Percentiles rank a stretch among this genome's conserved stretches.
These are phyloP conservation scores for Drosophila longiperda DNA, from an alignment of 2,888 invertebrate genomes.

Conservation along the genomic window DNA sequence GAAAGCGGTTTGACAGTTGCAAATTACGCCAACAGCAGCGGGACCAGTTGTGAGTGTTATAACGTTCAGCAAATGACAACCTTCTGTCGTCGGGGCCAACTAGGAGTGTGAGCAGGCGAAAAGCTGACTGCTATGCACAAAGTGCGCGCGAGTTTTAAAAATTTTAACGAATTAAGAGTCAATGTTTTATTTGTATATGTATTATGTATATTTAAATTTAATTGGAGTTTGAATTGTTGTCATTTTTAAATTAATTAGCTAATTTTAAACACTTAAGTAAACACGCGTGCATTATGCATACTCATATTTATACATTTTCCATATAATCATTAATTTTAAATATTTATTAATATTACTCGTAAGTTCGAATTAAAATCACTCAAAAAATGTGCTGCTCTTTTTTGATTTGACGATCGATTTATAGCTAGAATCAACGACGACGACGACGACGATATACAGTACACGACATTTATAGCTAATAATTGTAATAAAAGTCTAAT, in stretches of 20 bases:
- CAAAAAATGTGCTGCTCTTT: constrained; percentile 69
- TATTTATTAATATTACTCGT: constrained; percentile 52
- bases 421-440: constrained; percentile 56
- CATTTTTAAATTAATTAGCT: constrained; percentile 66
- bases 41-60: constrained; percentile 23
- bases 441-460: constrained; percentile 61
- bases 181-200: constrained; percentile 60
- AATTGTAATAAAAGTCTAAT: constrained; percentile 74
- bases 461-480: constrained; percentile 68
- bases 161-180: background rate
- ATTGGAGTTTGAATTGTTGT: constrained; percentile 74
- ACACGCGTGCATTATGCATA: constrained; percentile 62
- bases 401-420: constrained; percentile 53
- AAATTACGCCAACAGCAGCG: constrained; percentile 52
- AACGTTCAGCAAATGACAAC: constrained; percentile 6
- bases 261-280: constrained; percentile 75
- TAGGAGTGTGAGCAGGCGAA: background rate
- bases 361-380: constrained; percentile 73
- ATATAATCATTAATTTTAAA: constrained; percentile 43
- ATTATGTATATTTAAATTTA: constrained; percentile 75
- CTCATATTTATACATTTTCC: constrained; percentile 43
- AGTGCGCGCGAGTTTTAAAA: background rate
- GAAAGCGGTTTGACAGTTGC: constrained; percentile 74
- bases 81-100: constrained; percentile 1
- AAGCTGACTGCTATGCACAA: constrained; percentile 12